Conservation (phyloP, 2,113 vertebrate genomes). For the Sphyrna mokarran region DNA sequence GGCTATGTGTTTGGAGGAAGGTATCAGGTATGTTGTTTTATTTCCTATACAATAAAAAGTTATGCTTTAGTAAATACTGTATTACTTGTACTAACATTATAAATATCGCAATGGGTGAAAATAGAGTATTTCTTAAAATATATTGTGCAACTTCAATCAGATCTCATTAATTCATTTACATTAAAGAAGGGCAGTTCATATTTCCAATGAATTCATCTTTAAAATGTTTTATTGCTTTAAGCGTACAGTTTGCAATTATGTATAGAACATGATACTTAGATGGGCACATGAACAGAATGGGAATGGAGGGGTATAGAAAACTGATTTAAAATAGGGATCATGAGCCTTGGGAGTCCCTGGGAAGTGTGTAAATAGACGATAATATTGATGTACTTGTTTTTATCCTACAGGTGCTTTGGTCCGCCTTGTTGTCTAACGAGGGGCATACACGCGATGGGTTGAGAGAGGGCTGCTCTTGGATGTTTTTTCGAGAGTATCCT, state of each 20-base stretch:
- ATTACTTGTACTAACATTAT: neutral
- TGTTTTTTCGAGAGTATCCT: too few relatives aligned
- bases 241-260: neutral
- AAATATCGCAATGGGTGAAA: neutral
- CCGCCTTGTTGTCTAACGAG: too few relatives aligned
- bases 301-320: too few relatives aligned
- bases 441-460: too few relatives aligned
- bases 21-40: conserved; percentile 62
- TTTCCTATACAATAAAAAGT: neutral
- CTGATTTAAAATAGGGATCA: too few relatives aligned
- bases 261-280: too few relatives aligned
- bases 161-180: neutral
- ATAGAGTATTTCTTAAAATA: neutral
- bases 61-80: neutral
- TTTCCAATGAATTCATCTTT: neutral
- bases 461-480: too few relatives aligned
- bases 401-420: too few relatives aligned
- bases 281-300: too few relatives aligned
- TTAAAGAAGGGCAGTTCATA: neutral
- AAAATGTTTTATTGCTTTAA: neutral
- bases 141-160: neutral
- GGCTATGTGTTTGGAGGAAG: conserved; percentile 91
- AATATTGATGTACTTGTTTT: too few relatives aligned
- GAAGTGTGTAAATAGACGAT: too few relatives aligned
- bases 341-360: too few relatives aligned